Percentiles rank a stretch among this genome's conserved stretches.
These are phyloP conservation scores for Perccottus glenii DNA, from an alignment of 2,113 vertebrate genomes.

Conservation along the genomic window DNA sequence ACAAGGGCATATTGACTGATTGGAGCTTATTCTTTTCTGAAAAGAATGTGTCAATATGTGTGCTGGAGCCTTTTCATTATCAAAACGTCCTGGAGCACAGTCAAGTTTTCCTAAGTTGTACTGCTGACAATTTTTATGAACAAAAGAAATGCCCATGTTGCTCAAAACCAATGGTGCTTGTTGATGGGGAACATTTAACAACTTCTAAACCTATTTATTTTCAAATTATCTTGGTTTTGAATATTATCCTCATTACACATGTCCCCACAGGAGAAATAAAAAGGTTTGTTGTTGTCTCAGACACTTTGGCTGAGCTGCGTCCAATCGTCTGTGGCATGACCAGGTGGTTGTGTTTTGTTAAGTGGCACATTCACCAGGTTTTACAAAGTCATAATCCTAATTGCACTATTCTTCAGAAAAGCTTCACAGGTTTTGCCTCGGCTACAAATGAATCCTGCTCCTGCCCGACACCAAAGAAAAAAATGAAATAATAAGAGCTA, in stretches of 20 bases:
- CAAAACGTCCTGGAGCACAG: conserved; percentile 40
- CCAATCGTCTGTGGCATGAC: conserved; percentile 65
- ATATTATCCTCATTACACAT: conserved; percentile 35
- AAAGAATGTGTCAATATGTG: conserved; percentile 57
- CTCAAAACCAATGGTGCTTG: conserved; percentile 13
- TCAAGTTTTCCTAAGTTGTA: conserved; percentile 33
- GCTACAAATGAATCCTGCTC: conserved; percentile 49
- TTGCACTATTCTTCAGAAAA: conserved; percentile 68
- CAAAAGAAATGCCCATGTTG: conserved; percentile 5
- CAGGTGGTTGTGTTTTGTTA: conserved; percentile 75
- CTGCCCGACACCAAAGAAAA: conserved; percentile 20
- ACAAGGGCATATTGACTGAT: conserved; percentile 54
- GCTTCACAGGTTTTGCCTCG: conserved; percentile 44
- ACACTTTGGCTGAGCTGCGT: conserved; percentile 50
- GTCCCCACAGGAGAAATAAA: conserved; percentile 42
- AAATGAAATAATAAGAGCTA: conserved; percentile 40
- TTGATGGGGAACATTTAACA: conserved; percentile 36
- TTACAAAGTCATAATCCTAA: conserved; percentile 74
- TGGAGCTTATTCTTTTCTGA: conserved; percentile 29
- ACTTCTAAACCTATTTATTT: conserved; percentile 21
- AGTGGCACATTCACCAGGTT: conserved; percentile 59
- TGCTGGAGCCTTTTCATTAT: conserved; percentile 58
- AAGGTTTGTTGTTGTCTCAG: conserved; percentile 51
- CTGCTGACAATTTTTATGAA: not conserved
- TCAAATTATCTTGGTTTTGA: conserved; percentile 9